phyloP scores from a whole-genome alignment of 2,797 vertebrate species.

The Cryptoprocta ferox region DNA sequence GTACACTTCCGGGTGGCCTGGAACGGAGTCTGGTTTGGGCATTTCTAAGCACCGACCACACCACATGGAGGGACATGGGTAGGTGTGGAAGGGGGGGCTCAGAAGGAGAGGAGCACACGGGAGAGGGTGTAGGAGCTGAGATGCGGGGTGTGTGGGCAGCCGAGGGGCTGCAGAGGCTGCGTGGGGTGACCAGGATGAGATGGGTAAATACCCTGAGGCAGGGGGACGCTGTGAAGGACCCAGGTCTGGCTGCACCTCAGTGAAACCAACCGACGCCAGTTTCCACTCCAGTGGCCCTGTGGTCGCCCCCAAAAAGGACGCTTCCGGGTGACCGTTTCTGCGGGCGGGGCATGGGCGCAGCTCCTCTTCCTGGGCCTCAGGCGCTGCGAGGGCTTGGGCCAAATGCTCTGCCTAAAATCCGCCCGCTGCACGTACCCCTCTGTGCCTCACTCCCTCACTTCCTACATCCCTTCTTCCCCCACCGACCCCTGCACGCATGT shows the following conservation, averaged over 20 bases:
- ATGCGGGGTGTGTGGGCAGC: accelerated
- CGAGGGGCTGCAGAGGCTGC: not conserved
- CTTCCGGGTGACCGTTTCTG: not conserved
- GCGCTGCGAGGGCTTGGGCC: not conserved
- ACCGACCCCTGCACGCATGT: too few relatives aligned
- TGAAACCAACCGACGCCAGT: not conserved
- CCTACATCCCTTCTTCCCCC: not conserved
- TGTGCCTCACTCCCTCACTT: not conserved
- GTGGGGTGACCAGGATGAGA: not conserved
- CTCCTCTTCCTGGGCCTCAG: not conserved
- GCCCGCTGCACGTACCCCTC: too few relatives aligned
- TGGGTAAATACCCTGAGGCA: accelerated
- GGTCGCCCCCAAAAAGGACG: accelerated
- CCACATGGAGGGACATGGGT: accelerated
- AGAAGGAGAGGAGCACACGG: accelerated
- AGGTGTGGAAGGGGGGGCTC: accelerated
- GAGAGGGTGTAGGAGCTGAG: accelerated
- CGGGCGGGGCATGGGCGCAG: too few relatives aligned
- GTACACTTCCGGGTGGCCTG: not conserved
- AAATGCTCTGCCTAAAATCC: not conserved
- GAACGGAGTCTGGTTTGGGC: not conserved
- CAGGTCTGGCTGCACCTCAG: not conserved
- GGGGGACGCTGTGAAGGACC: not conserved
- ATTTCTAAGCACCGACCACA: not conserved
- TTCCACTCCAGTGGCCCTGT: too few relatives aligned